Evolutionary conservation across 2,113 vertebrate genomes (phyloP).

Genomic region (Eubucco bourcierii): DNA sequence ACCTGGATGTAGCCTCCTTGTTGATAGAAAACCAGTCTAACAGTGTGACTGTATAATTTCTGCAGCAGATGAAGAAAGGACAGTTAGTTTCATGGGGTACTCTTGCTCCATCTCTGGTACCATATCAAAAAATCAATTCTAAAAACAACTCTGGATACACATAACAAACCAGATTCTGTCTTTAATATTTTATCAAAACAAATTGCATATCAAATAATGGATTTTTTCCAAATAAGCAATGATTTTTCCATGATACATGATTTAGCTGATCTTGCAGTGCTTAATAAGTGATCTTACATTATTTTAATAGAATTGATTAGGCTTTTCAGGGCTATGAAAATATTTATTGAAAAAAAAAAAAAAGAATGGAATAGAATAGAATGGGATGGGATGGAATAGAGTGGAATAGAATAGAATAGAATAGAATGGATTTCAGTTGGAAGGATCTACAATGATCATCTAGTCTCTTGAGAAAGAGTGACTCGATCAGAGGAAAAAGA

Average conservation of each 20-base stretch:
- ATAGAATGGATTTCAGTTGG: not conserved
- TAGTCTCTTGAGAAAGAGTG: not conserved
- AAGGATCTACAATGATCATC: not conserved
- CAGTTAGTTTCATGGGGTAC: not conserved
- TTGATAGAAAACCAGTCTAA: not conserved
- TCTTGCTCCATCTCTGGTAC: not conserved
- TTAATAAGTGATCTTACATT: not conserved
- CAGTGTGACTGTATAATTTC: not conserved
- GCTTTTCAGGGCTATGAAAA: not conserved
- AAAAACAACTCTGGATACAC: not conserved
- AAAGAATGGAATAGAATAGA: too few species aligned
- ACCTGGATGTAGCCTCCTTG: not conserved
- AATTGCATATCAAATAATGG: not conserved
- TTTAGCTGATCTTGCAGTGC: not conserved
- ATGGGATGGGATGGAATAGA: too few species aligned
- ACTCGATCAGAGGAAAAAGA: too few species aligned
- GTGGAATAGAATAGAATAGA: not conserved
- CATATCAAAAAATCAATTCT: not conserved
- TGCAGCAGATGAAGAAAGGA: not conserved
- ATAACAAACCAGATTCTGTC: not conserved
- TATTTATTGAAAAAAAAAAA: not conserved
- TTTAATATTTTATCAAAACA: not conserved
- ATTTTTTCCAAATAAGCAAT: not conserved
- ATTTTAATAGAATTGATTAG: not conserved
- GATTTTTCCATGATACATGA: not conserved